phyloP scores from a whole-genome alignment of 2,888 invertebrate genomes.

The Antheraea yamamai region DNA sequence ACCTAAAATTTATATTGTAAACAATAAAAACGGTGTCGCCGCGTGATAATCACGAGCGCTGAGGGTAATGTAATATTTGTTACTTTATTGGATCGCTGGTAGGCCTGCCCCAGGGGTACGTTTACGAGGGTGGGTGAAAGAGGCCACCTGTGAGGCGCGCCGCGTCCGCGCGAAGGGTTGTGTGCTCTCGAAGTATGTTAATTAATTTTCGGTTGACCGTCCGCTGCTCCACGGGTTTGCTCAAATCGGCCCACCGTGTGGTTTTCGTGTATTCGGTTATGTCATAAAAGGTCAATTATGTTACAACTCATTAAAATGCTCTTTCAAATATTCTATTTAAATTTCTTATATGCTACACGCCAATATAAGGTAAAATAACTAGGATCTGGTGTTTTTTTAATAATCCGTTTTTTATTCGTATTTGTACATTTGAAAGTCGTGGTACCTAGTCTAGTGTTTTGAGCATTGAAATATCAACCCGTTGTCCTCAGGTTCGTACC shows the following conservation, averaged over 20 bases:
- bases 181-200: slow-evolving; percentile 78
- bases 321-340: slow-evolving; percentile 4
- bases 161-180: slow-evolving; percentile 62
- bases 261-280: slow-evolving; percentile 72
- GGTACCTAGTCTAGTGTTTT: too few relatives aligned
- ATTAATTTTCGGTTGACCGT: slow-evolving; percentile 81
- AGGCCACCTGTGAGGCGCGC: slow-evolving; percentile 60
- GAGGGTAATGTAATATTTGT: slow-evolving; percentile 11
- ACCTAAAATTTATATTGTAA: not conserved
- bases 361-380: slow-evolving; percentile 3
- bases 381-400: not conserved
- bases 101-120: slow-evolving; percentile 44
- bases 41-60: slow-evolving; percentile 12
- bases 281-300: slow-evolving; percentile 60
- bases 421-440: too few relatives aligned
- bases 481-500: too few relatives aligned
- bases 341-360: not conserved
- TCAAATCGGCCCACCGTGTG: slow-evolving; percentile 73
- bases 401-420: not conserved
- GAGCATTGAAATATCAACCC: too few relatives aligned
- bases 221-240: slow-evolving; percentile 62
- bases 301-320: slow-evolving; percentile 44
- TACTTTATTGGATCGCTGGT: slow-evolving; percentile 31
- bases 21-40: not conserved
- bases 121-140: slow-evolving; percentile 47